phyloP scores from a whole-genome alignment of 2,113 vertebrate species.

The Hemibagrus wyckioides region DNA sequence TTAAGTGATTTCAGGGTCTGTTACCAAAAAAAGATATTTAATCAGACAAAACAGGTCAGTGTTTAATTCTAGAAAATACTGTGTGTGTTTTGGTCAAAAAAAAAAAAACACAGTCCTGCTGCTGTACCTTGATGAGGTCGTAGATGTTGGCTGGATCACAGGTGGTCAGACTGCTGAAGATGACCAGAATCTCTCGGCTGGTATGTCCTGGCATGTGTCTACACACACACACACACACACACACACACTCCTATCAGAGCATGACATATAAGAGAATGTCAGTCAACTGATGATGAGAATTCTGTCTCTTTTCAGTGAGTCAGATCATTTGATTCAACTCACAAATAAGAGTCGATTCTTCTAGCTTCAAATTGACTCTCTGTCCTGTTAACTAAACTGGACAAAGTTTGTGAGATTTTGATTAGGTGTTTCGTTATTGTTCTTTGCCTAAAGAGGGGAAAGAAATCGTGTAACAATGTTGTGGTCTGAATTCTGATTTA shows the following conservation, averaged over 20 bases:
- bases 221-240: conserved; percentile 23
- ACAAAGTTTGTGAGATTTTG: neutral
- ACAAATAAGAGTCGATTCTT: neutral
- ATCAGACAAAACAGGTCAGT: neutral
- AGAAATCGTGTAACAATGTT: neutral
- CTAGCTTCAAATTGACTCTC: neutral
- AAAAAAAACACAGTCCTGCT: neutral
- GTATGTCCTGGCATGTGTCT: conserved; percentile 98
- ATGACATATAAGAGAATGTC: neutral
- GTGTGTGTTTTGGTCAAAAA: neutral
- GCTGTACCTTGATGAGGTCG: conserved; percentile 88
- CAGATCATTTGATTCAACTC: neutral
- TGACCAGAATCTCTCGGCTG: conserved; percentile 90
- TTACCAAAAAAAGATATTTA: neutral
- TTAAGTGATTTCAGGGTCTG: conserved; percentile 89
- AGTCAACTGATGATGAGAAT: neutral
- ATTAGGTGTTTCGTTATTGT: neutral
- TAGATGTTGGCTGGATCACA: conserved; percentile 96
- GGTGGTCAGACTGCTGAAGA: conserved; percentile 96
- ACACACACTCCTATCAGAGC: neutral
- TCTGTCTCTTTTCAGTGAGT: neutral
- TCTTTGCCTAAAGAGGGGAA: neutral
- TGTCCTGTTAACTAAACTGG: neutral
- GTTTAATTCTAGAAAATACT: neutral
- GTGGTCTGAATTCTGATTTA: neutral